These are phyloP conservation scores for Pherbina coryleti DNA, from an alignment of 2,888 invertebrate genomes.

Conservation along the genomic window DNA sequence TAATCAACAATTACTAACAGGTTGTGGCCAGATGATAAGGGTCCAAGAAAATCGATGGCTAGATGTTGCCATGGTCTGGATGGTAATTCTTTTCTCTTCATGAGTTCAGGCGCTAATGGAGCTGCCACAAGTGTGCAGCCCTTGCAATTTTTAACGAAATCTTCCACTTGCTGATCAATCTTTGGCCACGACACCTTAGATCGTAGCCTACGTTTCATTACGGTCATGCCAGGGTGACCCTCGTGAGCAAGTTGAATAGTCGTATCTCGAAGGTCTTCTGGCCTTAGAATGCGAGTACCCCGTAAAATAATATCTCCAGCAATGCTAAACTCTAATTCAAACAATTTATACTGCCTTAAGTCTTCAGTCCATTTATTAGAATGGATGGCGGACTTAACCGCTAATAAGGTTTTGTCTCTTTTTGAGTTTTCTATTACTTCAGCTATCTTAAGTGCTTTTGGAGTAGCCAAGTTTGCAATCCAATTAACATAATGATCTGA, in stretches of 20 bases:
- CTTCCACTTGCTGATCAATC: background rate
- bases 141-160: background rate
- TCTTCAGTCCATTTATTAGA: background rate
- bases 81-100: conserved; percentile 39
- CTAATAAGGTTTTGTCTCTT: background rate
- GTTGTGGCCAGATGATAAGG: conserved; percentile 45
- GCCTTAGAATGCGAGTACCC: conserved; percentile 6
- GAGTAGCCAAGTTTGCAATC: background rate
- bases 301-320: background rate
- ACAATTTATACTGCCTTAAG: background rate
- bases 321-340: background rate
- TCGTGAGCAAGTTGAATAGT: background rate
- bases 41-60: conserved; percentile 54
- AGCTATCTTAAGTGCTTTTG: background rate
- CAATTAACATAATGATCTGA: conserved; percentile 1
- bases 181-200: conserved; percentile 10
- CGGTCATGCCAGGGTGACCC: background rate
- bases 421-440: background rate
- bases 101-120: background rate
- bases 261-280: background rate
- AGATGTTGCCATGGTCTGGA: conserved; percentile 41
- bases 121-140: background rate
- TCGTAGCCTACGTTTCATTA: background rate
- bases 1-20: conserved; percentile 37
- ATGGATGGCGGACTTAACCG: background rate